Evolutionary conservation across 2,888 invertebrate species (phyloP).

Genomic region (Euplexia lucipara): DNA sequence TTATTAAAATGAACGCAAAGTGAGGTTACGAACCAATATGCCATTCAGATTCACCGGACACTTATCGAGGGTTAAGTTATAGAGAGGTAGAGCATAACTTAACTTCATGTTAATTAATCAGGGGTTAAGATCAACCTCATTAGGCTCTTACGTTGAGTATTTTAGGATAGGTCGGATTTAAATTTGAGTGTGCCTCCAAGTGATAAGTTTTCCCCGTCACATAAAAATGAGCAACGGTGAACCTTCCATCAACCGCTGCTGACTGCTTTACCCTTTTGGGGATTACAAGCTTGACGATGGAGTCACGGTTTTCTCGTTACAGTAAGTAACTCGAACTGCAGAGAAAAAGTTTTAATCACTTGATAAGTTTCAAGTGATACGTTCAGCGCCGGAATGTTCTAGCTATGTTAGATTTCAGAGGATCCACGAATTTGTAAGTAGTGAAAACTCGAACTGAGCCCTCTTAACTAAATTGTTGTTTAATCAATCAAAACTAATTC

Average conservation of each 20-base stretch:
- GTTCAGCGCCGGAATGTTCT: constrained; percentile 11
- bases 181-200: neutral
- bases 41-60: too few relatives aligned
- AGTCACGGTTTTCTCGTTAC: constrained; percentile 37
- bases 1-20: too few relatives aligned
- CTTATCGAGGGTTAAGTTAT: too few relatives aligned
- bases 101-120: too few relatives aligned
- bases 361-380: constrained; percentile 33
- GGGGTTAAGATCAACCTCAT: too few relatives aligned
- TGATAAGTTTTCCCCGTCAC: constrained; percentile 19
- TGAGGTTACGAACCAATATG: too few relatives aligned
- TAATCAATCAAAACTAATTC: constrained; percentile 62
- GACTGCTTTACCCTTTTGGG: constrained; percentile 29
- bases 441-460: constrained; percentile 16
- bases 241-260: constrained; percentile 8
- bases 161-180: neutral
- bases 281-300: constrained; percentile 21
- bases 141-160: neutral
- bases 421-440: constrained; percentile 13
- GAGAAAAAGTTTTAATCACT: constrained; percentile 43
- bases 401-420: constrained; percentile 10
- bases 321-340: constrained; percentile 29
- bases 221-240: constrained; percentile 16
- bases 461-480: constrained; percentile 61
- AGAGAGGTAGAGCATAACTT: too few relatives aligned